Evolutionary conservation across 1,140 invertebrate genomes (phyloP).

Genomic region (Calephelis nemesis): DNA sequence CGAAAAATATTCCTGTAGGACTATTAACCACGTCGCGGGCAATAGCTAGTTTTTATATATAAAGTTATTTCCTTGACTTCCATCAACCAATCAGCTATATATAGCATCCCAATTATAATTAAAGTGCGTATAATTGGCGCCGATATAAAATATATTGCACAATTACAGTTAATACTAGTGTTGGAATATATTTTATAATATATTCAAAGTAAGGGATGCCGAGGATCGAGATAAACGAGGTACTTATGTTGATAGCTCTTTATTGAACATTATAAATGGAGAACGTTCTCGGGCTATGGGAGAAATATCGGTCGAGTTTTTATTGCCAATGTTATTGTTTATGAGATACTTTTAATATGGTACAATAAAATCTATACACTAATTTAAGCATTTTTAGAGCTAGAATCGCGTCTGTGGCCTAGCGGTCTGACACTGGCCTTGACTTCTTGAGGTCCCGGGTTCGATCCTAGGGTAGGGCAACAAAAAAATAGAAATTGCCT

Average conservation of each 20-base stretch:
- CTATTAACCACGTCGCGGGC: neutral
- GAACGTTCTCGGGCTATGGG: neutral
- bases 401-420: too few relatives aligned
- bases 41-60: too few relatives aligned
- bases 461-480: too few relatives aligned
- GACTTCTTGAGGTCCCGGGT: too few relatives aligned
- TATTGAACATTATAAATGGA: constrained; percentile 13
- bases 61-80: neutral
- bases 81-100: constrained; percentile 2
- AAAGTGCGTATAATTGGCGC: constrained; percentile 11
- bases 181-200: constrained; percentile 9
- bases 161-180: constrained; percentile 17
- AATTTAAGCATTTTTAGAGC: too few relatives aligned
- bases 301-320: neutral
- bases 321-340: neutral
- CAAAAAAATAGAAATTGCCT: too few relatives aligned
- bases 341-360: too few relatives aligned
- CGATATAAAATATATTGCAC: constrained; percentile 15
- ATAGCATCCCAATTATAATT: constrained; percentile 12
- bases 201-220: constrained; percentile 11
- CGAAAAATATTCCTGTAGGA: too few relatives aligned
- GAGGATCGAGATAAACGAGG: constrained; percentile 8
- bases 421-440: too few relatives aligned
- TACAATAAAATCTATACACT: too few relatives aligned
- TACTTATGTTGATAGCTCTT: constrained; percentile 10